Conservation (phyloP, 2,797 vertebrate genomes). For the Sebastolobus altivelis region DNA sequence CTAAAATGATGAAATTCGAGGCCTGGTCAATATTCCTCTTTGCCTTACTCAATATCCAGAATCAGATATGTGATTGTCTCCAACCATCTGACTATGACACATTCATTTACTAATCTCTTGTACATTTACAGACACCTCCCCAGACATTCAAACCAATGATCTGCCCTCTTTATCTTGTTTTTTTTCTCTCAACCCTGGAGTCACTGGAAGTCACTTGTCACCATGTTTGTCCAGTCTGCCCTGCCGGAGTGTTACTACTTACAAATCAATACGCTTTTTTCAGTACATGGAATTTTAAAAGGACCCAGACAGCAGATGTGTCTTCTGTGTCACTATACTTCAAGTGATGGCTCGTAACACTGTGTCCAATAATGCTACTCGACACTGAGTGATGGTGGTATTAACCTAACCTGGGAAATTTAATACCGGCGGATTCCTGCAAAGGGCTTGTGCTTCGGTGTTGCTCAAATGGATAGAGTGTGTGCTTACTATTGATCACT, state of each 20-base stretch:
- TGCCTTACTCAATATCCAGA: neutral
- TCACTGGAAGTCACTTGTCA: constrained; percentile 70
- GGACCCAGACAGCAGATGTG: constrained; percentile 59
- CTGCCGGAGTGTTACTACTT: constrained; percentile 44
- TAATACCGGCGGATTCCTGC: constrained; percentile 34
- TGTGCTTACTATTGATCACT: constrained; percentile 43
- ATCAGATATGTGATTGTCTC: neutral
- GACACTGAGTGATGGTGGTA: constrained; percentile 58
- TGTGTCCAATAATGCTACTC: constrained; percentile 36
- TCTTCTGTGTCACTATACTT: constrained; percentile 54
- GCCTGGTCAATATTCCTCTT: neutral
- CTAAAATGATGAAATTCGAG: no score
- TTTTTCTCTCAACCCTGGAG: constrained; percentile 38
- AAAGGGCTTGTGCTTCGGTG: constrained; percentile 17
- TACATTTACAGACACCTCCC: constrained; percentile 14
- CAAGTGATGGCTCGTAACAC: constrained; percentile 35
- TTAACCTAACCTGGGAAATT: constrained; percentile 44
- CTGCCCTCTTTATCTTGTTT: constrained; percentile 39
- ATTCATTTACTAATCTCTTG: constrained; percentile 18
- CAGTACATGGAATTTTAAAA: constrained; percentile 65
- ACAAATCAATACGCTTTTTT: constrained; percentile 70
- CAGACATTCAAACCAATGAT: constrained; percentile 49
- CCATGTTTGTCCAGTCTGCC: constrained; percentile 51
- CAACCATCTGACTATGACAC: constrained; percentile 12
- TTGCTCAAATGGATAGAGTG: constrained; percentile 33